Base-by-base conservation (phyloP, 2,888 invertebrate genomes). In the Leptopterna dolabrata region DNA sequence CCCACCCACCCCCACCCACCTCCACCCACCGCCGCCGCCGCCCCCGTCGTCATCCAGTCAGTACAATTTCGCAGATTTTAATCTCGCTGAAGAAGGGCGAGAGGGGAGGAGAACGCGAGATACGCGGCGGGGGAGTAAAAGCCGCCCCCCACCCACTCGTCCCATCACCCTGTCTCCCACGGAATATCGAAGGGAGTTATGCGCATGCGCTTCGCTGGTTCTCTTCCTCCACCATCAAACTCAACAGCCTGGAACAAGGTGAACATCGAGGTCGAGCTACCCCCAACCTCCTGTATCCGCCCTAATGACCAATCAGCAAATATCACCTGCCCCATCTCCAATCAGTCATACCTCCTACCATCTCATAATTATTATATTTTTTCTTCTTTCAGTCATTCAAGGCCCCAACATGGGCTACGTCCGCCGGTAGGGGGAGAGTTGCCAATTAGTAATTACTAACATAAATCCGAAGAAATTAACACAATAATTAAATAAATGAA, bases 41-140 rank as follows among this genome's bases (percentile, higher is more conserved):
- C 0, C 27, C 80, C 29, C n/a, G 16, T 43, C 55, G n/a, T 81
- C 81, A 51, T 29, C 30, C 55, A 24, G 55, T 27, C 88, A 84
- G 87, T 87, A 88, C 87, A 88, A 87, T 88, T 88, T 88, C 87
- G 87, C 88, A 87, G 88, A 88, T 88, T 88, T 88, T 87, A 88
- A 88, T 88, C 88, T 88, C 81, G 27, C 36, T 29, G 76, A 29
- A 16, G 63, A 43, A 1, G 63, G n/a, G 41, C 14, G 41, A 29
- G 41, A 14, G 19, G 19, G 1, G 24, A n/a, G 16, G 29, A 36
- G 41, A 36, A 30, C 30, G 76, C 7, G 78, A 19, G 45, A 45
- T 78, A 63, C 24, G 78, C 36, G 47, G 80, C 36, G 30, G 16
- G 47, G 55, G 47, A 43, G 29, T 76, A 41, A 82, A 19, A 51